Base-by-base conservation (phyloP, 2,797 vertebrate genomes). In the Graptemys geographica region DNA sequence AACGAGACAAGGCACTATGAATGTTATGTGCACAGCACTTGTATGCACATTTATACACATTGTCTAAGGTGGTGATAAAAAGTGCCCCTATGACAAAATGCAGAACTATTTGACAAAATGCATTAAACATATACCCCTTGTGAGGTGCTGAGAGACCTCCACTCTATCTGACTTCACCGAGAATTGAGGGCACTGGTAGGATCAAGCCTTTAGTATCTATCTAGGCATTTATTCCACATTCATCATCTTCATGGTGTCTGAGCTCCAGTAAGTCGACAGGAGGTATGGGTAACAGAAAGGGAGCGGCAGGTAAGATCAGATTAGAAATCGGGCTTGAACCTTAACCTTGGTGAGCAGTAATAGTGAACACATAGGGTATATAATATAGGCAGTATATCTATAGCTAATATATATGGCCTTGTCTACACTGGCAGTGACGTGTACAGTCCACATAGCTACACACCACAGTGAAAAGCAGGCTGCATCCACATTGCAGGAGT, bases 341-440 rank as follows among this genome's bases (percentile, higher is more conserved):
- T 65, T 0, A 0, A 51, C 31, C 44, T 65, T 13, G 52, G 37
- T 28, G 3, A 90, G 72, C 52, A 79, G 4, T 3, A 31, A 37
- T 47, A 65, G 27, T 10, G 52, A 86, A 78, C 31, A 33, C 52
- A 5, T 31, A 12, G 79, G 53, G 53, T 11, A 19, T 0, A 3
- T 1, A 44, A 44, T 47, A 44, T 76, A 47, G 41, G 44, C 44
- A 25, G 25, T 28, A 47, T 16, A 47, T 15, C 6, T 88, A 37
- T 31, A 85, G 57, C 31, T 79, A 8, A 9, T 33, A 27, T 1
- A 8, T 4, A 85, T 52, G 95, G 47, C 51, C 3, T 69, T 21
- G 65, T 69, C 18, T 37, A 9, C 62, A 37, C 15, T 19, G 18
- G 33, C 62, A 16, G 18, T 33, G 31, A 62, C 3, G 31, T 37